Conservation (phyloP, 2,113 vertebrate species). For the Pseudonaja textilis region DNA sequence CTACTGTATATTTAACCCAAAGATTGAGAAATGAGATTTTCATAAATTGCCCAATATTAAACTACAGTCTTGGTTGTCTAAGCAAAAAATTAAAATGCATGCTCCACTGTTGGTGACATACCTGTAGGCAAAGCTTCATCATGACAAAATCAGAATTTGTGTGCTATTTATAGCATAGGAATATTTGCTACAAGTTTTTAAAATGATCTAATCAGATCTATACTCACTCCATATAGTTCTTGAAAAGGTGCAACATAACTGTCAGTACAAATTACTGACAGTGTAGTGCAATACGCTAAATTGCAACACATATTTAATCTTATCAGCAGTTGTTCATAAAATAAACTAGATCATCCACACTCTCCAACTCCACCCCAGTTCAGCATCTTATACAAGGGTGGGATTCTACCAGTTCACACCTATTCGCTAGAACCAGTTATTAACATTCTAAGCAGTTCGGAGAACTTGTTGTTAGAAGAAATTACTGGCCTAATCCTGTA, state of each 20-base stretch:
- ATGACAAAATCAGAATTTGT: not conserved
- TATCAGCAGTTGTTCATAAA: not conserved
- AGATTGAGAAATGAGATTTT: not conserved
- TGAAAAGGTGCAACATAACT: not conserved
- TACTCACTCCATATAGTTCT: not conserved
- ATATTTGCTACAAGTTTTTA: not conserved
- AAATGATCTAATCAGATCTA: not conserved
- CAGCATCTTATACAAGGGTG: not conserved
- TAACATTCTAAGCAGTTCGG: no score
- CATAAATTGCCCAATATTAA: not conserved
- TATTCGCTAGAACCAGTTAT: no score
- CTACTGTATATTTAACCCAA: not conserved
- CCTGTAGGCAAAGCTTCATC: not conserved
- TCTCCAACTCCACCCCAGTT: not conserved
- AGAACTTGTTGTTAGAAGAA: no score
- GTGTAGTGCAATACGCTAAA: not conserved
- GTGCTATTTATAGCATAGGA: not conserved
- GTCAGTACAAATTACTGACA: not conserved
- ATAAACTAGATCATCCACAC: not conserved
- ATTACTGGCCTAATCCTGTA: no score
- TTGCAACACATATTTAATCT: not conserved
- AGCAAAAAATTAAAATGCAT: not conserved
- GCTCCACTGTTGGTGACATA: not conserved
- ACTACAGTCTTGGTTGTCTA: not conserved
- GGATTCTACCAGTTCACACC: no score